These are phyloP conservation scores for Dione juno DNA, from an alignment of 2,888 invertebrate genomes.

Conservation along the genomic window DNA sequence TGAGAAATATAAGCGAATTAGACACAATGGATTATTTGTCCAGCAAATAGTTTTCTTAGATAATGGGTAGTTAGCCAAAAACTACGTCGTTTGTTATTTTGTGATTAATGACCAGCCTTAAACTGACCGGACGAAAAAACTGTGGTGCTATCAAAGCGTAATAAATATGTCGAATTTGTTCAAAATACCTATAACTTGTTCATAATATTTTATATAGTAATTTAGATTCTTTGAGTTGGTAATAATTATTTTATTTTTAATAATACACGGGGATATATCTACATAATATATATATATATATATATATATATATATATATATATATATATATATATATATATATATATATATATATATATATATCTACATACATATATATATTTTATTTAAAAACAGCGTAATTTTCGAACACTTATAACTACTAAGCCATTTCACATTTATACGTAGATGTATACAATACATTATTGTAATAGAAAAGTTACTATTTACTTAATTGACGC, in stretches of 20 bases:
- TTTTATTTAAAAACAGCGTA: too few species aligned
- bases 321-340: too few species aligned
- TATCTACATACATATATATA: too few species aligned
- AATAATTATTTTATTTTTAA: too few species aligned
- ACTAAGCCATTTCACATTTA: neutral
- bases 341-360: neutral
- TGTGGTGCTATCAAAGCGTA: constrained; percentile 67
- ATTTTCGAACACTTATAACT: too few species aligned
- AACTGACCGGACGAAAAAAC: constrained; percentile 67
- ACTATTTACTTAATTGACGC: constrained; percentile 23
- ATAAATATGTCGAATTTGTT: constrained; percentile 65
- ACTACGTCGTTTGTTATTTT: constrained; percentile 70
- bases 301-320: too few species aligned
- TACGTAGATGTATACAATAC: too few species aligned
- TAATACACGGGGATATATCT: too few species aligned
- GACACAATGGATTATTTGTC: constrained; percentile 41
- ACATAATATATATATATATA: too few species aligned
- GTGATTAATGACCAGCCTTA: constrained; percentile 78
- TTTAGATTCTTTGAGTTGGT: constrained; percentile 42
- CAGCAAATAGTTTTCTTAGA: constrained; percentile 56
- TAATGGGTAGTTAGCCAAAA: constrained; percentile 61
- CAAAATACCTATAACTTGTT: constrained; percentile 50
- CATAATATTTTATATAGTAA: constrained; percentile 46
- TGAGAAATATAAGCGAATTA: constrained; percentile 52
- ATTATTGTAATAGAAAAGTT: constrained; percentile 12